Conservation (phyloP, 2,113 vertebrate genomes). For the Mormyrus lacerda region DNA sequence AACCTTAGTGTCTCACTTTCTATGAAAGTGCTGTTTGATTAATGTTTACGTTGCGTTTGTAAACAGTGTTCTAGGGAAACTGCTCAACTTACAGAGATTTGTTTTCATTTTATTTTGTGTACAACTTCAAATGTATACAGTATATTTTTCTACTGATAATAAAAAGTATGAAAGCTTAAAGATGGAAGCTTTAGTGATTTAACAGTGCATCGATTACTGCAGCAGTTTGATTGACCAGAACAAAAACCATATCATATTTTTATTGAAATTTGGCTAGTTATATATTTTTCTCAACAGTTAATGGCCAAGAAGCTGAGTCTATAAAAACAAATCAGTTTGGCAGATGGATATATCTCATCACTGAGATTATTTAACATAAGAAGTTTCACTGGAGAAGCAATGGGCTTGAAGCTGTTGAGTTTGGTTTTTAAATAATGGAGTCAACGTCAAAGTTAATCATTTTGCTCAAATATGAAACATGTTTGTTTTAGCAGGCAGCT, state of each 20-base stretch:
- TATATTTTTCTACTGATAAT: constrained; percentile 86
- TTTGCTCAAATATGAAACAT: background rate
- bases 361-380: background rate
- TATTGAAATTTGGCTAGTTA: constrained; percentile 5
- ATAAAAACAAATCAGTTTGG: background rate
- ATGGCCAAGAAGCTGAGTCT: background rate
- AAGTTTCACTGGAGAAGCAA: background rate
- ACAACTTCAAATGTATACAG: constrained; percentile 83
- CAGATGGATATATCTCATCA: background rate
- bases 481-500: constrained; percentile 10
- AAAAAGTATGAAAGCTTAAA: constrained; percentile 81
- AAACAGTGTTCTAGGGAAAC: constrained; percentile 83
- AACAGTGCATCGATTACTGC: constrained; percentile 56
- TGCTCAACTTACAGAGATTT: constrained; percentile 73
- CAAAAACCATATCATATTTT: background rate
- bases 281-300: constrained; percentile 2
- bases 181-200: constrained; percentile 86
- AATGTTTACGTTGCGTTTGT: constrained; percentile 87
- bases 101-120: constrained; percentile 77
- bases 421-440: background rate
- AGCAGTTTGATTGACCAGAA: constrained; percentile 13
- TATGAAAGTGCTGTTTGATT: constrained; percentile 74
- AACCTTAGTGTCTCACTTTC: constrained; percentile 80
- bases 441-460: background rate
- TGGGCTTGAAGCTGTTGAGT: background rate